Evolutionary conservation across 2,888 invertebrate genomes (phyloP).

Genomic region (Pseudococcus viburni): DNA sequence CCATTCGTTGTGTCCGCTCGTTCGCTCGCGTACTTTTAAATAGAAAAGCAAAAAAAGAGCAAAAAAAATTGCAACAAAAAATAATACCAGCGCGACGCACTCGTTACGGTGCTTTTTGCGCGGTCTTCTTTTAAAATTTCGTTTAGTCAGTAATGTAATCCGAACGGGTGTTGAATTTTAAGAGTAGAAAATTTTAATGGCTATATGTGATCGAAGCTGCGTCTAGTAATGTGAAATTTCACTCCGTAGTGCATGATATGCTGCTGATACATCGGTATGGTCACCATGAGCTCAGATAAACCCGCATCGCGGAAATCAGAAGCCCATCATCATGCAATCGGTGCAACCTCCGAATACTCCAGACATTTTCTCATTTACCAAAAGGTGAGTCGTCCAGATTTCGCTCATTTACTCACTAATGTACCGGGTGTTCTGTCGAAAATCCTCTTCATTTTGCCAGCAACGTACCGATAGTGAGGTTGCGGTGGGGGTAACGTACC

Average conservation of each 20-base stretch:
- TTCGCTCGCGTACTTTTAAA: neutral
- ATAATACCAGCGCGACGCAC: neutral
- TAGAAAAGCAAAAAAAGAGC: neutral
- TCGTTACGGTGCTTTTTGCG: neutral
- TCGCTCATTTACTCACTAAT: neutral
- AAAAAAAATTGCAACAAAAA: neutral
- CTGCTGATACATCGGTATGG: slow-evolving; percentile 49
- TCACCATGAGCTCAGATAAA: slow-evolving; percentile 65
- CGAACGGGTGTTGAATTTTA: neutral
- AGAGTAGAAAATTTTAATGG: neutral
- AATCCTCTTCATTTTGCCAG: too few relatives aligned
- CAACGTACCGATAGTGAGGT: too few relatives aligned
- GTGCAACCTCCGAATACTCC: slow-evolving; percentile 23
- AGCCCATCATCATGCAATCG: slow-evolving; percentile 46
- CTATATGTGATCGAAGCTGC: neutral
- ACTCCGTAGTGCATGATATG: neutral
- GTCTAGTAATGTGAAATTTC: slow-evolving; percentile 25
- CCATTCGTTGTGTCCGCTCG: slow-evolving; percentile 12
- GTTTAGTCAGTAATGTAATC: neutral
- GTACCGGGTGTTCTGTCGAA: too few relatives aligned
- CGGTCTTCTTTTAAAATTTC: neutral
- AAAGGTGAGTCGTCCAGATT: slow-evolving; percentile 31
- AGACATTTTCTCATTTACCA: slow-evolving; percentile 57
- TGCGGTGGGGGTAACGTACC: too few relatives aligned
- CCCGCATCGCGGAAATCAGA: slow-evolving; percentile 57